Base-by-base conservation (phyloP, 2,797 vertebrate genomes). In the Aphelocoma californica region DNA sequence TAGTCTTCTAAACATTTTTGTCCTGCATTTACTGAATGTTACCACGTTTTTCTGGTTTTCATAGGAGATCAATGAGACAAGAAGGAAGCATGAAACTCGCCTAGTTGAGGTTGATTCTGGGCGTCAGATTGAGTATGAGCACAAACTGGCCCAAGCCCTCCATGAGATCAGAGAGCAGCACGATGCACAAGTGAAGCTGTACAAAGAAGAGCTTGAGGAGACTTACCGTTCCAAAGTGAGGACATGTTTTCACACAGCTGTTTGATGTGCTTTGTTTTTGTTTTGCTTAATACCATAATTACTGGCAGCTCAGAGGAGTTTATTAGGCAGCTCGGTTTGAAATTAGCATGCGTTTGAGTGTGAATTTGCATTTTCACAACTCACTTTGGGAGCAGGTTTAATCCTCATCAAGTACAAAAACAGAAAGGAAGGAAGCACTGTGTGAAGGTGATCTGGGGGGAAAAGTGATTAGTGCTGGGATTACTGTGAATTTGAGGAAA, bases 21-120 rank as follows among this genome's bases (percentile, higher is more conserved):
- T 47, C 57, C 67, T 11, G 5, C 42, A 0, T 57, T 86, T 53
- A 44, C 7, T 47, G 25, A 48, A 26, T 21, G 65, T 66, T 67
- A 31, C 47, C 51, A 3, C 44, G 10, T 80, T 86, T 85, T 28
- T 71, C 48, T 69, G 75, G 21, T n/a, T 65, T 31, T 44, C 12
- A 24, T 7, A 99, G 99, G 99, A 99, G 91, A 98, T 99, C n/a
- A 99, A 98, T 50, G 98, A 99, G 92, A 98, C 98, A 3, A 98
- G 97, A 47, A 98, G 96, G 47, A 98, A 98, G 18, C 98, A 98
- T 1, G 98, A 99, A 86, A 98, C 96, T 0, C 98, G 96, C 7
- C 94, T 99, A 96, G 98, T 98, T 36, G 98, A 99, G 93, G 98
- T 98, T 78, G 98, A 99, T 87, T 98, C 98, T 17, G 99, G 98